Evolutionary conservation across 2,113 vertebrate species (phyloP), one percentile per base, ranked within the genome.

Genomic region (Himantopus leucocephalus): DNA sequence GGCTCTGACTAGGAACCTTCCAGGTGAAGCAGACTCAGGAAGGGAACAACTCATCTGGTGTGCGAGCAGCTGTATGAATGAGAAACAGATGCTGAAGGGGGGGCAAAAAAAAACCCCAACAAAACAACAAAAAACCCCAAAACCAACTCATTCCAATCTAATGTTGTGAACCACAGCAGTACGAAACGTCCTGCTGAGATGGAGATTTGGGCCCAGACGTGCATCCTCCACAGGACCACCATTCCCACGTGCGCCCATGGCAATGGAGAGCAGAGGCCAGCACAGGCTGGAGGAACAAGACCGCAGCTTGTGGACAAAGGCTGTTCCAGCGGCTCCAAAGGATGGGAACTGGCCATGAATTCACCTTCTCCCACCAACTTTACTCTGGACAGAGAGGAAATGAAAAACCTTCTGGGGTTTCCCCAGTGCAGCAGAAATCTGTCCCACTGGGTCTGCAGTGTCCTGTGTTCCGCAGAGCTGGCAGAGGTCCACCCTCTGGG

Each of bases 161-260:
- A 68, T 10, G 16, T 64, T 59, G 29, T 27, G 63, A 63, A 17
- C 21, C 16, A 12, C 2, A 24, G 18, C 0, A 2, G 26, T 35
- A 32, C 1, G 0, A 21, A 71, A 41, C 26, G 14, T 71, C n/a
- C n/a, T 26, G 39, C 52, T 15, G 32, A 48, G 83, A 22, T 13
- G 12, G 20, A 62, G 26, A 39, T 9, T 27, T 56, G 39, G 20
- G 34, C 3, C 21, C 34, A 58, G 10, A 43, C 9, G n/a, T 24
- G 7, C 55, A 39, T 52, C 20, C 23, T 55, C 27, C 62, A 10
- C 4, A 0, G 5, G 39, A 30, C 74, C 47, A 14, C n/a, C 3
- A 1, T 5, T 29, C 26, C 37, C 50, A 27, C 0, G 1, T 0
- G 4, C 0, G 2, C 19, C 41, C 3, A 5, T 2, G 19, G 35